phyloP scores from a whole-genome alignment of 2,888 invertebrate genomes.

The Drosophila limbata region DNA sequence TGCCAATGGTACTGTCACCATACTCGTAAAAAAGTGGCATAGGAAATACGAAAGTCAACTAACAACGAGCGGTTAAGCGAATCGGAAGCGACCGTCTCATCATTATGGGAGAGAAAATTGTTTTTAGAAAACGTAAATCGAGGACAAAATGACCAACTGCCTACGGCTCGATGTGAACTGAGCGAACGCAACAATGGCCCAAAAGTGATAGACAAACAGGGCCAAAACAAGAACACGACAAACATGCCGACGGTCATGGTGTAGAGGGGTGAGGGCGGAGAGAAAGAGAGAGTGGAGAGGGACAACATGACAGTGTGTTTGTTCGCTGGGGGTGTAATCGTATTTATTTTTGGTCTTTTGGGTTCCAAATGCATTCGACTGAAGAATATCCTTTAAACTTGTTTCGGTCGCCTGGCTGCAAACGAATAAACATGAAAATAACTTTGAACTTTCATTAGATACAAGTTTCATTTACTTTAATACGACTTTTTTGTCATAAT shows the following conservation, averaged over 20 bases:
- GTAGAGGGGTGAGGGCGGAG: neutral
- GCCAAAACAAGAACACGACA: slow-evolving; percentile 13
- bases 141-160: slow-evolving; percentile 73
- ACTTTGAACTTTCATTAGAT: slow-evolving; percentile 60
- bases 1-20: slow-evolving; percentile 30
- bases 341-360: slow-evolving; percentile 73
- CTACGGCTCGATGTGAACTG: slow-evolving; percentile 53
- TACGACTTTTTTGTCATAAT: neutral
- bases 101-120: slow-evolving; percentile 71
- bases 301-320: neutral
- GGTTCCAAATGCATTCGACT: slow-evolving; percentile 65
- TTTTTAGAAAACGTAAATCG: slow-evolving; percentile 76
- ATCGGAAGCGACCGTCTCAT: slow-evolving; percentile 59
- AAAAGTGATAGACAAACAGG: slow-evolving; percentile 53
- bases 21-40: slow-evolving; percentile 30
- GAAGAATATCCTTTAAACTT: slow-evolving; percentile 67
- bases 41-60: slow-evolving; percentile 36
- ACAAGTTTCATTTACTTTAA: slow-evolving; percentile 19
- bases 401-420: slow-evolving; percentile 38
- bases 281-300: neutral
- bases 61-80: slow-evolving; percentile 52
- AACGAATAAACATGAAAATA: slow-evolving; percentile 40
- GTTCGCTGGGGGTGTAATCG: slow-evolving; percentile 44
- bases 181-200: slow-evolving; percentile 52
- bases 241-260: no score